A percentile compares a stretch with the other conserved stretches of the same genome.
Conservation (phyloP, 2,113 vertebrate genomes). For the Ancistrus triradiatus region DNA sequence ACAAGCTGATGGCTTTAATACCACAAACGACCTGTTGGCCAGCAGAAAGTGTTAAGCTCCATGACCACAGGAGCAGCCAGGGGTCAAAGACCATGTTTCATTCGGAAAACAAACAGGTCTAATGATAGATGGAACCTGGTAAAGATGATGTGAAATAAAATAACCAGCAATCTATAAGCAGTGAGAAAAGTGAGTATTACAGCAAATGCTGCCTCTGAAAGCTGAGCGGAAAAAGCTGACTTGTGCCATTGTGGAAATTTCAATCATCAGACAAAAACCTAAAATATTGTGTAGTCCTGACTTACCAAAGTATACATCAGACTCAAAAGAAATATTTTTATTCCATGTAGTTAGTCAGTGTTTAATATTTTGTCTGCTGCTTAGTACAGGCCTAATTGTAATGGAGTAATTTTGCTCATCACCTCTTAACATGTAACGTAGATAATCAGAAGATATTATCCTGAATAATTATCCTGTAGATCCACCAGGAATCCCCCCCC, state of each 20-base stretch:
- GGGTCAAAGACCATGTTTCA: slow-evolving; percentile 58
- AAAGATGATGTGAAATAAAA: slow-evolving; percentile 51
- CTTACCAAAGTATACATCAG: slow-evolving; percentile 41
- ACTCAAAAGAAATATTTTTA: slow-evolving; percentile 48
- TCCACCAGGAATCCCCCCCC: slow-evolving; percentile 98
- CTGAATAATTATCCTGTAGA: slow-evolving; percentile 98
- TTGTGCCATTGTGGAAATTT: neutral
- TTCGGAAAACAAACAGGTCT: slow-evolving; percentile 68
- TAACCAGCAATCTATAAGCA: slow-evolving; percentile 42
- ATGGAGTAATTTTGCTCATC: slow-evolving; percentile 73
- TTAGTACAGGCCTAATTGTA: slow-evolving; percentile 75
- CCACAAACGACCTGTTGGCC: slow-evolving; percentile 74
- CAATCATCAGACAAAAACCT: neutral
- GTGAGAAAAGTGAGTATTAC: slow-evolving; percentile 28
- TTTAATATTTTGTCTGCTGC: slow-evolving; percentile 64
- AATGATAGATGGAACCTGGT: slow-evolving; percentile 51
- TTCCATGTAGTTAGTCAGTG: slow-evolving; percentile 46
- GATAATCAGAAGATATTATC: slow-evolving; percentile 94
- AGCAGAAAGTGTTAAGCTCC: slow-evolving; percentile 64
- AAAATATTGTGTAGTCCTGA: neutral
- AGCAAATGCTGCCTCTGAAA: neutral
- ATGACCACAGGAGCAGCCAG: slow-evolving; percentile 50
- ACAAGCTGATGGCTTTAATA: slow-evolving; percentile 82
- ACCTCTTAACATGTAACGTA: slow-evolving; percentile 86
- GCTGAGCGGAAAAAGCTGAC: neutral